Evolutionary conservation across 2,888 invertebrate species (phyloP).

Genomic region (Crossocerus cetratus): DNA sequence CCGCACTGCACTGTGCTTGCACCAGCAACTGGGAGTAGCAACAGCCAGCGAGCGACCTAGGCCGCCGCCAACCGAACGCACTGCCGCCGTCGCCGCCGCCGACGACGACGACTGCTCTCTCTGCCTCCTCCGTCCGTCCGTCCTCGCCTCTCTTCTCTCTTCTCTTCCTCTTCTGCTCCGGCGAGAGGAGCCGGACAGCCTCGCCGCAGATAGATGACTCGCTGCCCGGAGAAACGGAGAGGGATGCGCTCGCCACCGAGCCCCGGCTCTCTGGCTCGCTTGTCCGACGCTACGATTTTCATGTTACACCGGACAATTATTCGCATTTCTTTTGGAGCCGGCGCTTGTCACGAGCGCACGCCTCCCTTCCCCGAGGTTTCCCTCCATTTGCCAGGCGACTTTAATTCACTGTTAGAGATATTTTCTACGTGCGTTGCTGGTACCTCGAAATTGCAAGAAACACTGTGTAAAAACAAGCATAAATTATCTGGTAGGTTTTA

Average conservation of each 20-base stretch:
- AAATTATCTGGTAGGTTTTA: no score
- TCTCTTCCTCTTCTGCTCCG: conserved; percentile 16
- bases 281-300: conserved; percentile 38
- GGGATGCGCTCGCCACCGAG: neutral
- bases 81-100: neutral
- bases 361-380: no score
- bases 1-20: conserved; percentile 21
- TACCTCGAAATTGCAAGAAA: no score
- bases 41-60: conserved; percentile 32
- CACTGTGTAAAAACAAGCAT: no score
- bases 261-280: neutral
- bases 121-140: neutral
- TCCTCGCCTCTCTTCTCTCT: neutral
- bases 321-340: conserved; percentile 7
- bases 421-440: no score
- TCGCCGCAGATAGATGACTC: conserved; percentile 34
- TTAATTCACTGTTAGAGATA: no score
- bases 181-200: conserved; percentile 37
- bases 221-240: conserved; percentile 7
- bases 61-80: conserved; percentile 23
- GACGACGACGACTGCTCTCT: no score
- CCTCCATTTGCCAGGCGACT: no score
- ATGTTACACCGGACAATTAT: conserved; percentile 52
- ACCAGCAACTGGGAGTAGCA: conserved; percentile 33
- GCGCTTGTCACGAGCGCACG: neutral